Base-by-base conservation (phyloP, 2,797 vertebrate genomes). In the Scolopax bukidnonensis region DNA sequence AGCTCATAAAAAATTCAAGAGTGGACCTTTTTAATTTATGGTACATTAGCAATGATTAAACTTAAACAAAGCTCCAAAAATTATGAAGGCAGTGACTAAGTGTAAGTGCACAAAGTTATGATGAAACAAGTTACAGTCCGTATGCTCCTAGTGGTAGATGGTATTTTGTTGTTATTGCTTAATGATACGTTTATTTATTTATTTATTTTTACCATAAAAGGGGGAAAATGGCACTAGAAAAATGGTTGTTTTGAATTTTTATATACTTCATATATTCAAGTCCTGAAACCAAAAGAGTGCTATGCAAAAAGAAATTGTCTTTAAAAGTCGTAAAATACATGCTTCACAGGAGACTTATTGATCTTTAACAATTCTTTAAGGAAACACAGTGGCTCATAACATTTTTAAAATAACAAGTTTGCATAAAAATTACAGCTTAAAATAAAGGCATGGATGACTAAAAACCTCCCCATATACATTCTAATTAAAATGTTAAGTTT, bases 121-220 rank as follows among this genome's bases (percentile, higher is more conserved):
- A 95, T 87, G 67, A 95, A 96, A 94, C 67, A 95, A 87, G 92
- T 96, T 96, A 96, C 8, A 27, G 95, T 89, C 87, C 95, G 93
- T 96, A 94, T 95, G 96, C 71, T 96, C 56, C 85, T 95, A 82
- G 92, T 64, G 13, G 78, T 95, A 96, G 85, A 95, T 97, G 89
- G 30, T 67, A 94, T 96, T 97, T 97, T 96, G 95, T 96, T 97
- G 87, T 81, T 93, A 95, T 71, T 96, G 78, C 83, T 96, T 95
- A 97, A 97, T 96, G 96, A 97, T 53, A 96, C 85, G 56, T 96
- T 94, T 94, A 88, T 96, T 96, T 94, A 94, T 90, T 77, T 70
- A 16, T 15, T 7, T 12, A 23, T 94, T 36, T 87, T 95, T 92
- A 73, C 47, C 78, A 92, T 94, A 94, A 97, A 96, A 96, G 19